These are phyloP conservation scores for Stenchaetothrips biformis DNA, from an alignment of 2,888 invertebrate genomes.

Conservation along the genomic window DNA sequence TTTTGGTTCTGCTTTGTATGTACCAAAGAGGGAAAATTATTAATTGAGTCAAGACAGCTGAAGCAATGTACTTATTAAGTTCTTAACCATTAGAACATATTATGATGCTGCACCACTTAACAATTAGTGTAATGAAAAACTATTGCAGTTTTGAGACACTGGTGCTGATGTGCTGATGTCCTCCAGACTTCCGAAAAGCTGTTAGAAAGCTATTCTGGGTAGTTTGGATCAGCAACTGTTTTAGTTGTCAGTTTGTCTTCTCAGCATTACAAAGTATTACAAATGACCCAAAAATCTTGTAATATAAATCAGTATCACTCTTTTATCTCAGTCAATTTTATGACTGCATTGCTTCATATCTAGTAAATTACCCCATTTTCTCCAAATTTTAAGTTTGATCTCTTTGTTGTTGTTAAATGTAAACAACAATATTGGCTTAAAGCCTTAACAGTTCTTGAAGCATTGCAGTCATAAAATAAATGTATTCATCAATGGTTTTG, in stretches of 20 bases:
- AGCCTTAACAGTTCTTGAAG: not conserved
- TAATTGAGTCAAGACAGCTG: slow-evolving; percentile 12
- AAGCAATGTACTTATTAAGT: slow-evolving; percentile 21
- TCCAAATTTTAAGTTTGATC: too few species aligned
- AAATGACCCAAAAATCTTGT: too few species aligned
- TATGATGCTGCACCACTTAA: not conserved
- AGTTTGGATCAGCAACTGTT: too few species aligned
- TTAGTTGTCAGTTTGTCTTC: too few species aligned
- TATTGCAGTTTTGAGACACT: not conserved
- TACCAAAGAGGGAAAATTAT: slow-evolving; percentile 19
- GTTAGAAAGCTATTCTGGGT: too few species aligned
- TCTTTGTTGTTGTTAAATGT: too few species aligned
- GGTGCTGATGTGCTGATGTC: not conserved
- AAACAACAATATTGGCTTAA: too few species aligned
- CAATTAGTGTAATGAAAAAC: not conserved
- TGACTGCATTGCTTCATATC: too few species aligned
- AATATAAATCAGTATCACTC: too few species aligned
- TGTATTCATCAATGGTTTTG: not conserved
- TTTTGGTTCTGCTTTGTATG: slow-evolving; percentile 20
- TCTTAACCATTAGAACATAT: not conserved
- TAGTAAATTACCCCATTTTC: too few species aligned
- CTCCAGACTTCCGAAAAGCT: not conserved
- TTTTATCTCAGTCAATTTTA: too few species aligned
- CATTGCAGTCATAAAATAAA: not conserved
- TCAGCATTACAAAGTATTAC: too few species aligned